phyloP scores from a whole-genome alignment of 2,797 vertebrate genomes.

The Potorous gilbertii region DNA sequence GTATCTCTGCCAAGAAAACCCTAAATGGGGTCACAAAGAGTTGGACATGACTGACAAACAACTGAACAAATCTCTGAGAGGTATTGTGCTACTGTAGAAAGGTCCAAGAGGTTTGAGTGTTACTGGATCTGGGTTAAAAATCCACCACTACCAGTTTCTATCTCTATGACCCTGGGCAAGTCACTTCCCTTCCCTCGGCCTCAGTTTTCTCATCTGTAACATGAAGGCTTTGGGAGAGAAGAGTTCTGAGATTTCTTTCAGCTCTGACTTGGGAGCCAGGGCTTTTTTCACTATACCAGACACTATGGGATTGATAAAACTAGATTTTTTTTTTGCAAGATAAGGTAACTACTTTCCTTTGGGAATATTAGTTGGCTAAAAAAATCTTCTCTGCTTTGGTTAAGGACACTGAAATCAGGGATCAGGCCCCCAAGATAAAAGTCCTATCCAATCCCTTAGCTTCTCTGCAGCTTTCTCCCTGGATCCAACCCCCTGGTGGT shows the following conservation, averaged over 20 bases:
- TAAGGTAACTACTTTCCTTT: conserved; percentile 20
- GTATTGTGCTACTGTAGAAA: background rate
- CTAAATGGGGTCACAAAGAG: background rate
- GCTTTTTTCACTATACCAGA: background rate
- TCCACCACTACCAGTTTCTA: background rate
- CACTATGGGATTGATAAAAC: background rate
- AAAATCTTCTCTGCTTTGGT: background rate
- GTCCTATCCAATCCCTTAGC: background rate
- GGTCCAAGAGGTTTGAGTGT: background rate
- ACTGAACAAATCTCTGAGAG: background rate
- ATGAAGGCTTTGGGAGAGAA: background rate
- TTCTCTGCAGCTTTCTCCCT: background rate
- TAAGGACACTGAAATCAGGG: conserved; percentile 9
- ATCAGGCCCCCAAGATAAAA: conserved; percentile 4
- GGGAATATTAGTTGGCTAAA: conserved; percentile 2
- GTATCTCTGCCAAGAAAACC: background rate
- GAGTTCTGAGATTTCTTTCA: background rate
- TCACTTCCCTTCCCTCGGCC: background rate
- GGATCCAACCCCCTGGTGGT: background rate
- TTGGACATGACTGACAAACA: background rate
- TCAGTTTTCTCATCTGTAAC: background rate
- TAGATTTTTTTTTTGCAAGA: conserved; percentile 7
- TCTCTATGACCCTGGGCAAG: background rate
- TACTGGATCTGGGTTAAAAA: background rate
- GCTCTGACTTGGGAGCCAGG: background rate